A percentile compares a stretch with the other conserved stretches of the same genome.
Conservation (phyloP, 2,888 invertebrate genomes). For the Sarcophaga caerulescens region DNA sequence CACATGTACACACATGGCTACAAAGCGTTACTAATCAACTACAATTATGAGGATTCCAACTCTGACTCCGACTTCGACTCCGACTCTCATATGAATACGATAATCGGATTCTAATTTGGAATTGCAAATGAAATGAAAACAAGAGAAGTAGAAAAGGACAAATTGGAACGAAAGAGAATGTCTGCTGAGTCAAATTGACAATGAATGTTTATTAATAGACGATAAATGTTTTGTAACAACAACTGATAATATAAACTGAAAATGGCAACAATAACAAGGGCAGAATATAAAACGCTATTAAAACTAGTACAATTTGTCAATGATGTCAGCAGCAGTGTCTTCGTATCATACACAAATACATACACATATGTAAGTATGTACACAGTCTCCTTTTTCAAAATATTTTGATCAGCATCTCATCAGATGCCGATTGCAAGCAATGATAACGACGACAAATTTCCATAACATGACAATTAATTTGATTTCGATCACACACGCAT, state of each 20-base stretch:
- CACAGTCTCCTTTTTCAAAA: constrained; percentile 17
- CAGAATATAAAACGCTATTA: background rate
- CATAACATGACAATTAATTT: constrained; percentile 67
- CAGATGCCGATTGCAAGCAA: constrained; percentile 31
- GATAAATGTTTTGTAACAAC: constrained; percentile 53
- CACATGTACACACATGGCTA: constrained; percentile 7
- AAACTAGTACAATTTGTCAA: constrained; percentile 51
- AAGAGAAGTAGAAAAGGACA: background rate
- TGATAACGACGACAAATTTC: constrained; percentile 66
- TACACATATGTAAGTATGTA: background rate
- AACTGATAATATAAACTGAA: constrained; percentile 8
- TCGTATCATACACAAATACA: background rate
- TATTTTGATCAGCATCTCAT: constrained; percentile 60
- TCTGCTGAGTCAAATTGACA: background rate
- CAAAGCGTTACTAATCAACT: constrained; percentile 63
- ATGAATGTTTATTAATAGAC: constrained; percentile 51
- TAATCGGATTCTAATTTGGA: constrained; percentile 61
- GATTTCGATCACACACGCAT: constrained; percentile 23
- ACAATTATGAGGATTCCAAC: constrained; percentile 51
- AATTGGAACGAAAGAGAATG: constrained; percentile 7
- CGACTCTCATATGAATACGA: constrained; percentile 48
- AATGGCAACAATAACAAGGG: constrained; percentile 39
- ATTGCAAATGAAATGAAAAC: constrained; percentile 45
- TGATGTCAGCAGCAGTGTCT: constrained; percentile 35
- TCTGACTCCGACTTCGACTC: too few relatives aligned